Conservation (phyloP, 2,797 vertebrate species). For the Tarsius wallacei region DNA sequence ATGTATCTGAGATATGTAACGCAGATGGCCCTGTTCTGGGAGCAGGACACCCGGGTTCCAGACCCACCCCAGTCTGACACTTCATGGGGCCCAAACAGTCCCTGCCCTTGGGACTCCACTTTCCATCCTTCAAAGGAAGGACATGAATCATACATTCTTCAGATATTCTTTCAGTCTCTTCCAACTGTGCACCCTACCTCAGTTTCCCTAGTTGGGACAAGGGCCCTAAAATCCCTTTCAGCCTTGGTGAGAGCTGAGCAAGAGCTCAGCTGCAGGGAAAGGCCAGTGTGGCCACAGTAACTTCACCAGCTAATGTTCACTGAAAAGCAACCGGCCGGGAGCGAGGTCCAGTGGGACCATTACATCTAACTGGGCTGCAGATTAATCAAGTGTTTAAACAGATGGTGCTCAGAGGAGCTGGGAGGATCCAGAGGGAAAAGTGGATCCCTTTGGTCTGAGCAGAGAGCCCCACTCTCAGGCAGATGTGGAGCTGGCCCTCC, state of each 20-base stretch:
- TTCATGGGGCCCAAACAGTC: background rate
- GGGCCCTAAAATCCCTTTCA: background rate
- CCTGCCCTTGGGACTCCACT: background rate
- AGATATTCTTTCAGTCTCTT: background rate
- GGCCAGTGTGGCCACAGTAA: background rate
- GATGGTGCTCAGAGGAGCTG: constrained; percentile 66
- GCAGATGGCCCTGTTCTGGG: background rate
- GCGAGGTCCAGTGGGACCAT: background rate
- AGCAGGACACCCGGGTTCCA: background rate
- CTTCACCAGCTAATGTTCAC: background rate
- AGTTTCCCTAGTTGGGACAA: background rate
- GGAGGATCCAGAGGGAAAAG: background rate
- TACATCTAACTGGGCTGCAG: constrained; percentile 72
- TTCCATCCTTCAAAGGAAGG: background rate
- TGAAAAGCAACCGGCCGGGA: background rate
- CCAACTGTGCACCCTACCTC: background rate
- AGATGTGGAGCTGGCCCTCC: background rate
- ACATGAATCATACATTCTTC: too few relatives aligned
- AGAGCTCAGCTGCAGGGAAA: background rate
- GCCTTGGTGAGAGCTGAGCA: background rate
- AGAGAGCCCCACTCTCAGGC: background rate
- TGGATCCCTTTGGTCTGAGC: background rate
- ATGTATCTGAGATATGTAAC: background rate
- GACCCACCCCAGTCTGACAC: background rate
- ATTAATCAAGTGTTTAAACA: constrained; percentile 65